Evolutionary conservation across 2,888 invertebrate genomes (phyloP).

Genomic region (Noctua janthe): DNA sequence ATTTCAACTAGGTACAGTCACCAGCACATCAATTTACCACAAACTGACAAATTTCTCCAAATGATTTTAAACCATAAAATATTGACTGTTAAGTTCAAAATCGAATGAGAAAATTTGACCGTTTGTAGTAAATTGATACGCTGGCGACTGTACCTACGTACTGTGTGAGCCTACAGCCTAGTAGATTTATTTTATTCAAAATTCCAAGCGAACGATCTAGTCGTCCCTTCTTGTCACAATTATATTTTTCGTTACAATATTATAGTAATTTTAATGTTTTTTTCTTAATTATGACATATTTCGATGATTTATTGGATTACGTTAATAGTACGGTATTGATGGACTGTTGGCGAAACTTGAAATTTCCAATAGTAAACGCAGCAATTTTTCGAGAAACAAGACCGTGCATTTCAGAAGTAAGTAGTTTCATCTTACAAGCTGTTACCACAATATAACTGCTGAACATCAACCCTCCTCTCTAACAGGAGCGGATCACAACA

Average conservation of each 20-base stretch:
- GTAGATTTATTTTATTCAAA: slow-evolving; percentile 79
- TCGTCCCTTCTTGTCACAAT: slow-evolving; percentile 70
- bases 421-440: slow-evolving; percentile 57
- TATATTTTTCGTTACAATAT: slow-evolving; percentile 70
- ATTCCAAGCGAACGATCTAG: slow-evolving; percentile 81
- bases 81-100: no score
- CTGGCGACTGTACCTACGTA: neutral
- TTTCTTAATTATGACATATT: slow-evolving; percentile 84
- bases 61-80: no score
- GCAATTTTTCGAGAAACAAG: slow-evolving; percentile 76
- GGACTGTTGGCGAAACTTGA: slow-evolving; percentile 65
- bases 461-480: neutral
- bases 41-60: no score
- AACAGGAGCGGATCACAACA: neutral
- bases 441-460: neutral
- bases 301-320: slow-evolving; percentile 79
- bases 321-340: slow-evolving; percentile 66
- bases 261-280: slow-evolving; percentile 78
- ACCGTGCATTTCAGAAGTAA: slow-evolving; percentile 80
- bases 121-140: no score
- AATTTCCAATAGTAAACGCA: slow-evolving; percentile 78
- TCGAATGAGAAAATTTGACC: no score
- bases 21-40: no score
- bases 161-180: slow-evolving; percentile 64
- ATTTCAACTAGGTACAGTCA: neutral